These are phyloP conservation scores for Myotis planiceps DNA, from an alignment of 2,797 vertebrate genomes.

Conservation along the genomic window DNA sequence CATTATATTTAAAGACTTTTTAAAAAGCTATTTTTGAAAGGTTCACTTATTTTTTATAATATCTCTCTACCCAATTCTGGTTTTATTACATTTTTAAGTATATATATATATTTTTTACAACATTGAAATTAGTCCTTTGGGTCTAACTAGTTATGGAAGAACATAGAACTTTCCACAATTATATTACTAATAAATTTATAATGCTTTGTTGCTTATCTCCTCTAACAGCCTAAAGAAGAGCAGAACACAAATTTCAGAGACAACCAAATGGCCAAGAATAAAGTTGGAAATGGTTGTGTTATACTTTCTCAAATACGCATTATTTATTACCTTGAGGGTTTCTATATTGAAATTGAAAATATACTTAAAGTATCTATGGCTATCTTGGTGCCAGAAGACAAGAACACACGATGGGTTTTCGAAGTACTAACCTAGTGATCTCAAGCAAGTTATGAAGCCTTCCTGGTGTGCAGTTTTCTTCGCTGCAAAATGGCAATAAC, in stretches of 20 bases:
- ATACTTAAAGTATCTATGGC: background rate
- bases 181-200: background rate
- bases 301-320: background rate
- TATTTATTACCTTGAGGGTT: background rate
- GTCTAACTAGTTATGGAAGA: background rate
- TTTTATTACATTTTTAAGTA: slow-evolving; percentile 17
- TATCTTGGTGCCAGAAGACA: background rate
- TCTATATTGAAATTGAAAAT: background rate
- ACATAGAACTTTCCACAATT: background rate
- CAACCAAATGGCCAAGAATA: background rate
- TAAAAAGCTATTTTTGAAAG: slow-evolving; percentile 30
- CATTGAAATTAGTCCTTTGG: slow-evolving; percentile 14
- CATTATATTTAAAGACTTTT: slow-evolving; percentile 15
- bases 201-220: background rate
- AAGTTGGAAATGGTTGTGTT: background rate
- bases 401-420: background rate
- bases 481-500: background rate
- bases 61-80: slow-evolving; percentile 22
- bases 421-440: background rate
- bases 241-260: background rate
- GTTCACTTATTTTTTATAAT: slow-evolving; percentile 55
- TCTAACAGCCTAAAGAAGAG: background rate
- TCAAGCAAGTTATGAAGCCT: background rate
- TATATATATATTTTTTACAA: background rate
- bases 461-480: background rate